Percentiles rank a stretch among this genome's conserved stretches.
Evolutionary conservation across 2,888 invertebrate genomes (phyloP).

Genomic region (Folsomia manolachei): DNA sequence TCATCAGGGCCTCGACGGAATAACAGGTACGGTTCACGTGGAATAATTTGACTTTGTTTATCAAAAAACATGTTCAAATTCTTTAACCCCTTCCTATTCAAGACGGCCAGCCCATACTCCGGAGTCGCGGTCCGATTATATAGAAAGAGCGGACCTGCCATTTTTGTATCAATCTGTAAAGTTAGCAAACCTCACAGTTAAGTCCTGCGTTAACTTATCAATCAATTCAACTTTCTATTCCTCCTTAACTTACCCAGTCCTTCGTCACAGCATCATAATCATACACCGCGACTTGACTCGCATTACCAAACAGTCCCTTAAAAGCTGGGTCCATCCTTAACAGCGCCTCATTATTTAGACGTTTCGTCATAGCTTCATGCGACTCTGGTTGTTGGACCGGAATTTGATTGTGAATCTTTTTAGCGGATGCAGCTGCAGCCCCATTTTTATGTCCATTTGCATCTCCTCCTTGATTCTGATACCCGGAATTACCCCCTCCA

Average conservation of each 20-base stretch:
- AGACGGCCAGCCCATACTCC: conserved; percentile 7
- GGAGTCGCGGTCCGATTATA: neutral
- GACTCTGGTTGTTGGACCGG: conserved; percentile 4
- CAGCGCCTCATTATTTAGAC: conserved; percentile 7
- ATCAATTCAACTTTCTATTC: neutral
- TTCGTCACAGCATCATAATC: conserved; percentile 6
- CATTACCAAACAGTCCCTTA: neutral
- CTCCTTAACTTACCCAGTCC: conserved; percentile 8
- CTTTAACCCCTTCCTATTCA: conserved; percentile 10
- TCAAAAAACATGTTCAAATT: conserved; percentile 9
- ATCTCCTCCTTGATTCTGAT: no score
- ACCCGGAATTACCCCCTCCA: neutral
- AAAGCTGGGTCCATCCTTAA: neutral
- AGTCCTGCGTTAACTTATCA: neutral
- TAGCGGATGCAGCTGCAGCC: no score
- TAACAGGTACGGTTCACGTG: conserved; percentile 11
- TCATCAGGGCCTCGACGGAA: conserved; percentile 10
- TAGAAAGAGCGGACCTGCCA: neutral
- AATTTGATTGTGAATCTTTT: neutral
- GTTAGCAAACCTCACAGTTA: neutral
- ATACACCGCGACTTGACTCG: conserved; percentile 16
- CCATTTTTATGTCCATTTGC: no score
- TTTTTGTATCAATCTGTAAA: conserved; percentile 12
- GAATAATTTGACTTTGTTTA: conserved; percentile 17
- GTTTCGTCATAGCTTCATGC: neutral